Conservation (phyloP, 2,797 vertebrate species). For the Cossypha niveicapilla region DNA sequence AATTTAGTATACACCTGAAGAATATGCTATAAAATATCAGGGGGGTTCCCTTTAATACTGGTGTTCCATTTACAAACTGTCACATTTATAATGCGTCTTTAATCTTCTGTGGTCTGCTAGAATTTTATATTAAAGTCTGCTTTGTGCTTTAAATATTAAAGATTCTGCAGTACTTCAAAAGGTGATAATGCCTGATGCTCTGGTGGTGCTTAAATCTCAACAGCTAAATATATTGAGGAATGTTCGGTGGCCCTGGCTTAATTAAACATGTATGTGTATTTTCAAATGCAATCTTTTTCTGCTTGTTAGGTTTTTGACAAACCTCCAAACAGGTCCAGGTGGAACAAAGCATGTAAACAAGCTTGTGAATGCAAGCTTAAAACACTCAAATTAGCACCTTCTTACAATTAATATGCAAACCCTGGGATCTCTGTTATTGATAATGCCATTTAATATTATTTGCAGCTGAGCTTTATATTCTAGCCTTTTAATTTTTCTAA, state of each 20-base stretch:
- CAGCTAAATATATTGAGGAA: constrained; percentile 82
- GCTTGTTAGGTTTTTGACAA: constrained; percentile 93
- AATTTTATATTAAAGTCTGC: constrained; percentile 84
- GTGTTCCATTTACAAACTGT: constrained; percentile 83
- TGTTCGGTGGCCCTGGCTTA: constrained; percentile 83
- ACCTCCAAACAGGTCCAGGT: constrained; percentile 95
- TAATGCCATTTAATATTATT: constrained; percentile 73
- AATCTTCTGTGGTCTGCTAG: constrained; percentile 81
- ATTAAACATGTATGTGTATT: constrained; percentile 97
- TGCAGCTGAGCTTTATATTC: constrained; percentile 59
- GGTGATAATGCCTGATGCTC: constrained; percentile 88
- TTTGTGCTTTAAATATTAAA: constrained; percentile 94
- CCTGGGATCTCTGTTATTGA: constrained; percentile 77
- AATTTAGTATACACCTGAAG: constrained; percentile 81
- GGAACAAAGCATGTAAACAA: constrained; percentile 93
- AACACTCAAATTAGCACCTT: constrained; percentile 96
- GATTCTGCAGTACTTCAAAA: constrained; percentile 89
- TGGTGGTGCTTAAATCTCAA: constrained; percentile 83
- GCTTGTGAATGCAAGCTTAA: constrained; percentile 90
- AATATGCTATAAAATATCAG: constrained; percentile 78
- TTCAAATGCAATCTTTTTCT: constrained; percentile 90
- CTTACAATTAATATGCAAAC: constrained; percentile 87
- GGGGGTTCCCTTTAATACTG: constrained; percentile 75
- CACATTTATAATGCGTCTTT: constrained; percentile 83
- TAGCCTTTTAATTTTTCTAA: constrained; percentile 65